A percentile compares a stretch with the other conserved stretches of the same genome.
Conservation (phyloP, 2,797 vertebrate species). For the Furcifer pardalis region DNA sequence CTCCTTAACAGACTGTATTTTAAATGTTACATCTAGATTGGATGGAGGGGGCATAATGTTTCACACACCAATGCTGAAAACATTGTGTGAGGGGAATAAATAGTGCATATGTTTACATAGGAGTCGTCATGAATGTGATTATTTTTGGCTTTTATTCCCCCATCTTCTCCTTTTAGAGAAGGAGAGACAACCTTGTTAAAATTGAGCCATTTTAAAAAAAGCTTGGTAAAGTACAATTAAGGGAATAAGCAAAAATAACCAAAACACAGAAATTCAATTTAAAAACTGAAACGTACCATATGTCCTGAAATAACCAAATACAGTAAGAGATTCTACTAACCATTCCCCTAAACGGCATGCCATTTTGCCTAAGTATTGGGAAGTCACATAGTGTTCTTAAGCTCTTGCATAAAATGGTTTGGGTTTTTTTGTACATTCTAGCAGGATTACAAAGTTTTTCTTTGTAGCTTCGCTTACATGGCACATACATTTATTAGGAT, state of each 20-base stretch:
- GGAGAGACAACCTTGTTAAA: slow-evolving; percentile 34
- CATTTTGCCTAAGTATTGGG: neutral
- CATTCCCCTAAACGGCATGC: slow-evolving; percentile 40
- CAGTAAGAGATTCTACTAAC: slow-evolving; percentile 55
- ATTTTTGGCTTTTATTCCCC: slow-evolving; percentile 57
- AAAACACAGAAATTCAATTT: slow-evolving; percentile 73
- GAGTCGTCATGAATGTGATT: slow-evolving; percentile 52
- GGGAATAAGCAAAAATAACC: slow-evolving; percentile 68
- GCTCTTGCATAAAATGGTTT: neutral
- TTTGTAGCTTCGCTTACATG: slow-evolving; percentile 30
- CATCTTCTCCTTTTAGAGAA: slow-evolving; percentile 25
- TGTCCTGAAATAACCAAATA: slow-evolving; percentile 56
- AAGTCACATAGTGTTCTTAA: slow-evolving; percentile 22
- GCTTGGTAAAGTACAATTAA: slow-evolving; percentile 65
- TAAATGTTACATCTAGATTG: slow-evolving; percentile 65
- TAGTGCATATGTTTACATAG: slow-evolving; percentile 64
- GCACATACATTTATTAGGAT: slow-evolving; percentile 38
- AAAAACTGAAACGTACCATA: slow-evolving; percentile 75
- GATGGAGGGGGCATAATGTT: slow-evolving; percentile 60
- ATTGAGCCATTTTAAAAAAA: slow-evolving; percentile 63
- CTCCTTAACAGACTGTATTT: slow-evolving; percentile 64
- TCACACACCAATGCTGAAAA: slow-evolving; percentile 60
- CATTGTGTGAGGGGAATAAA: slow-evolving; percentile 63
- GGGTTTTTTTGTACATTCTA: slow-evolving; percentile 31
- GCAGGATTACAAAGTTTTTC: slow-evolving; percentile 17